Evolutionary conservation across 1,140 invertebrate species (phyloP), one percentile per base, ranked within the genome.

Genomic region (Vanessa atalanta): DNA sequence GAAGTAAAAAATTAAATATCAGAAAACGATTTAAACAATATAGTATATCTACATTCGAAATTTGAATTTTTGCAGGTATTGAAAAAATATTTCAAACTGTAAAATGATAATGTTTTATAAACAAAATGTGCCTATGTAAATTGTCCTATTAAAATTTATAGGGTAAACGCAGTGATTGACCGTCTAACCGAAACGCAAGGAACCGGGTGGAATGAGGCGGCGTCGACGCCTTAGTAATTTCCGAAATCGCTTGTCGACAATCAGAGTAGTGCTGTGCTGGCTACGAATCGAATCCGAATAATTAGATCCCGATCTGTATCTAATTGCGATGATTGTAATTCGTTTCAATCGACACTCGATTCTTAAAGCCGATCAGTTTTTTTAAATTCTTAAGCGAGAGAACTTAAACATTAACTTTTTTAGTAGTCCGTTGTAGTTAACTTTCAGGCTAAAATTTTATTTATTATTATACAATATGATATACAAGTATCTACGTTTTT

Each of bases 191-290:
- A 84, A 83, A 84, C 83, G 84, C 87, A 86, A 88, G 86, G 83
- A 84, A 77, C 72, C 74, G 81, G 79, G 79, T 69, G 80, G 81
- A 79, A 77, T 76, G 74, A 79, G 76, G 77, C 73, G 79, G 76
- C 83, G 75, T 69, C 82, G 82, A 82, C 88, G 88, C 90, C 90
- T 92, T 89, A 88, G 90, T 87, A 91, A 92, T 92, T 92, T 92
- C 90, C 89, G 88, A 92, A 92, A 92, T 90, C 90, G 88, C 85
- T 85, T 84, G 88, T 86, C 88, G 84, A 85, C 88, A 86, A 86
- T 89, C 87, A 87, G 88, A 88, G 82, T 89, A 88, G 85, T 90
- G 88, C 81, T 87, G 87, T 72, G 81, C 82, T 77, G 74, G 82
- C 78, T 81, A 72, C 79, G 70, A 81, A 75, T 79, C 83, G 85